These are phyloP conservation scores for Noctua comes DNA, from an alignment of 2,888 invertebrate species.

Conservation along the genomic window DNA sequence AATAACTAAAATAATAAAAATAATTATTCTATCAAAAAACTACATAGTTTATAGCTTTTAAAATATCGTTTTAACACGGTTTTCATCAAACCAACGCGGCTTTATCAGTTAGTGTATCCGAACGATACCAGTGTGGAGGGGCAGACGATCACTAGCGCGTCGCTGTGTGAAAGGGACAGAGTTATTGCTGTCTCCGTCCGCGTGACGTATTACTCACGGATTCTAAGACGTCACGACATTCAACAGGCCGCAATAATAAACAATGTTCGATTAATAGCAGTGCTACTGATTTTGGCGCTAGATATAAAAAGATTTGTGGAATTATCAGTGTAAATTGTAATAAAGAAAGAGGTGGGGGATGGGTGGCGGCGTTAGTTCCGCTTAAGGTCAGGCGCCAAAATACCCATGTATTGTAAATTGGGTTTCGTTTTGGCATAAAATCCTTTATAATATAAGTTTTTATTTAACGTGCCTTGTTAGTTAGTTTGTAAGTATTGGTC, in stretches of 20 bases:
- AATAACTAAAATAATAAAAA: neutral
- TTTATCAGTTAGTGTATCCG: conserved; percentile 25
- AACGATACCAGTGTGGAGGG: conserved; percentile 1
- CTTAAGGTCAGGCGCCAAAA: neutral
- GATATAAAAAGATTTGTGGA: neutral
- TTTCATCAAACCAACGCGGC: neutral
- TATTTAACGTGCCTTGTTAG: neutral
- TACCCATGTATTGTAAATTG: neutral
- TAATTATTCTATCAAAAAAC: neutral
- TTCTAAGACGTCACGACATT: conserved; percentile 19
- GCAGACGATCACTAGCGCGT: neutral
- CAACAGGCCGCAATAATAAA: conserved; percentile 18
- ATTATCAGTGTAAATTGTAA: neutral
- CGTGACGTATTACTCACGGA: conserved; percentile 19
- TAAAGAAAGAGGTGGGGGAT: neutral
- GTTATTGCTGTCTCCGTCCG: neutral
- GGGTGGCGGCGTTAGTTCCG: neutral
- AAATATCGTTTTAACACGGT: neutral
- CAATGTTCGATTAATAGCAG: neutral
- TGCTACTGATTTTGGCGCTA: neutral
- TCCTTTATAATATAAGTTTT: neutral
- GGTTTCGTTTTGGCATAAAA: neutral
- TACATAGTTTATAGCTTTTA: neutral
- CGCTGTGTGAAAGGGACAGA: conserved; percentile 19
- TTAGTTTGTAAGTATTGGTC: neutral